These are phyloP conservation scores for Drosophila sechellia DNA, from an alignment of 1,140 invertebrate species.

Conservation along the genomic window DNA sequence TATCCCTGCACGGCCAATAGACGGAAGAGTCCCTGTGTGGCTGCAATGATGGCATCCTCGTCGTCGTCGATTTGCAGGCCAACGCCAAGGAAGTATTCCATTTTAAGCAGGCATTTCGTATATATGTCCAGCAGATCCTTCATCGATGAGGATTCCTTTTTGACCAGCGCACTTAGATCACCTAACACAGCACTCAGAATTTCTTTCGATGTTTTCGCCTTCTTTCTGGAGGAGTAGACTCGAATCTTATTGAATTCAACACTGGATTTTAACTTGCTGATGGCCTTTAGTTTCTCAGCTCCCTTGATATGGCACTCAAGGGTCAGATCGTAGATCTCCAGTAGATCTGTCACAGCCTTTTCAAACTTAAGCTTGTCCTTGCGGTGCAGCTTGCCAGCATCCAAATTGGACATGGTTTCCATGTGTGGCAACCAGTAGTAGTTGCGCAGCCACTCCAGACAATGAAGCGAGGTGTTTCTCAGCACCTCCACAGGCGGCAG, in stretches of 20 bases:
- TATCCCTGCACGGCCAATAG: slow-evolving; percentile 68
- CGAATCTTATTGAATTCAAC: slow-evolving; percentile 60
- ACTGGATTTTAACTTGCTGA: slow-evolving; percentile 58
- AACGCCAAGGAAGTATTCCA: slow-evolving; percentile 64
- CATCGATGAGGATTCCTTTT: slow-evolving; percentile 40
- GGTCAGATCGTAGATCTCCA: slow-evolving; percentile 65
- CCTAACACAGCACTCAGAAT: slow-evolving; percentile 31
- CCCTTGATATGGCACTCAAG: slow-evolving; percentile 66
- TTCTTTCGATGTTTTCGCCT: slow-evolving; percentile 41
- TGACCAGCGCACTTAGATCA: slow-evolving; percentile 47
- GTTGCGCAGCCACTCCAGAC: slow-evolving; percentile 68
- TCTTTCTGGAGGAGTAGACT: slow-evolving; percentile 41
- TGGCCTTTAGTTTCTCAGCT: slow-evolving; percentile 59
- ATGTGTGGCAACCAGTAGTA: slow-evolving; percentile 75
- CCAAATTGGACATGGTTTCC: slow-evolving; percentile 57
- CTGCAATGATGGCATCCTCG: slow-evolving; percentile 52
- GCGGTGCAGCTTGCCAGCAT: slow-evolving; percentile 49
- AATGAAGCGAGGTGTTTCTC: slow-evolving; percentile 56
- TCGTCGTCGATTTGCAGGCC: slow-evolving; percentile 33
- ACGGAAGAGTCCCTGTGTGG: slow-evolving; percentile 66
- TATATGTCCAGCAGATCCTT: slow-evolving; percentile 65
- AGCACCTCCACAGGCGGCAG: slow-evolving; percentile 64
- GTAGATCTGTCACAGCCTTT: slow-evolving; percentile 39
- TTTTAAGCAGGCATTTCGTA: slow-evolving; percentile 52
- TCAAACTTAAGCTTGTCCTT: slow-evolving; percentile 65